Conservation (phyloP, 2,888 invertebrate genomes). For the Falcaria lacertinaria region DNA sequence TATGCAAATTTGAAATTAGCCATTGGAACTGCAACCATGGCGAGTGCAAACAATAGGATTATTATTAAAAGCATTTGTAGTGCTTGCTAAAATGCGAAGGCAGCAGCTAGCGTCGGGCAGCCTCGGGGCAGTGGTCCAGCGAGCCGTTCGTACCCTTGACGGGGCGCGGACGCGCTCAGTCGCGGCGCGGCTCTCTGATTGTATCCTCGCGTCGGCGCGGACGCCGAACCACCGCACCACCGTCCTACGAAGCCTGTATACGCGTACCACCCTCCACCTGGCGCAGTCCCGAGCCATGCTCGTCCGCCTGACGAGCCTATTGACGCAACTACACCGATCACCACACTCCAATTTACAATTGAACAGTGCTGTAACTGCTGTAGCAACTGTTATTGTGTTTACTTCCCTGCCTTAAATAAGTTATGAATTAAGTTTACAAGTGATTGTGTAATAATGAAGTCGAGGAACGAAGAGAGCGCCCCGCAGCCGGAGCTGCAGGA, state of each 20-base stretch:
- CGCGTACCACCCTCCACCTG: slow-evolving; percentile 28
- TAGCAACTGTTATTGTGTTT: slow-evolving; percentile 1
- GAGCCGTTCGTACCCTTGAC: slow-evolving; percentile 57
- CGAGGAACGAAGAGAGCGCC: slow-evolving; percentile 37
- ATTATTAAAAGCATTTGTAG: slow-evolving; percentile 11
- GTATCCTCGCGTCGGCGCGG: slow-evolving; percentile 55
- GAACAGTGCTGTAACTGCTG: neutral
- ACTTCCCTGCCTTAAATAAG: slow-evolving; percentile 12
- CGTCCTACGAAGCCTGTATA: slow-evolving; percentile 28
- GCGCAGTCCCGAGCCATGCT: slow-evolving; percentile 52
- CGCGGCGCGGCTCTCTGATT: slow-evolving; percentile 56
- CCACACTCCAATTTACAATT: slow-evolving; percentile 2
- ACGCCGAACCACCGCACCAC: slow-evolving; percentile 14
- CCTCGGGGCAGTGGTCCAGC: slow-evolving; percentile 25
- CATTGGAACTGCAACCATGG: neutral
- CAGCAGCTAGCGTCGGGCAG: neutral
- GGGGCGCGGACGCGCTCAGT: slow-evolving; percentile 55
- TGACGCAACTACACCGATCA: slow-evolving; percentile 5
- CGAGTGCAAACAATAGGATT: slow-evolving; percentile 18
- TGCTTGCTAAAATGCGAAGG: slow-evolving; percentile 10
- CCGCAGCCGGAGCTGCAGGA: slow-evolving; percentile 65
- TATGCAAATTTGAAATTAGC: neutral
- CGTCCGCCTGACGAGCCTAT: slow-evolving; percentile 31
- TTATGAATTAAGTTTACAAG: slow-evolving; percentile 24
- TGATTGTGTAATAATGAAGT: slow-evolving; percentile 56